These are phyloP conservation scores for Melanotaenia parkinsoni DNA, from an alignment of 2,797 vertebrate genomes.

Conservation along the genomic window DNA sequence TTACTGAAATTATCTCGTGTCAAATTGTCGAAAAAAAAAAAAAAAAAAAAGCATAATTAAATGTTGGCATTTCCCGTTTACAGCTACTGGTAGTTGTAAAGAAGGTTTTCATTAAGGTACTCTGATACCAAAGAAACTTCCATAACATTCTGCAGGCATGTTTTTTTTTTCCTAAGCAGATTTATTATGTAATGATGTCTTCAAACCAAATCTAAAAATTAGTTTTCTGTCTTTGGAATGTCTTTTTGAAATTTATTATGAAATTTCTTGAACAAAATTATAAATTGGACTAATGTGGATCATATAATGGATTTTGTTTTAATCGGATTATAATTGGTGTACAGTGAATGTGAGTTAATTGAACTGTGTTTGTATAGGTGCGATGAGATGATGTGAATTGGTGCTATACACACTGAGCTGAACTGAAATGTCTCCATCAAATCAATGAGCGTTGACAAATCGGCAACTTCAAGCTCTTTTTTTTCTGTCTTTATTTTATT, in stretches of 20 bases:
- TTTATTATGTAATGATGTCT: background rate
- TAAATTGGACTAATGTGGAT: background rate
- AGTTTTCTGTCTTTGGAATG: background rate
- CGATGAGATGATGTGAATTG: too few species aligned
- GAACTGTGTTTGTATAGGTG: too few species aligned
- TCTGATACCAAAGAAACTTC: constrained; percentile 1
- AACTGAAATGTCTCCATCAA: background rate
- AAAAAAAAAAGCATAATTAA: background rate
- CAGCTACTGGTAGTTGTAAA: background rate
- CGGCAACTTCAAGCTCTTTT: constrained; percentile 8
- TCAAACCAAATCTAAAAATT: background rate
- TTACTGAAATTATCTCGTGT: background rate
- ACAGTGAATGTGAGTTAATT: too few species aligned
- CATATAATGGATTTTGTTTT: background rate
- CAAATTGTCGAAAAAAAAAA: background rate
- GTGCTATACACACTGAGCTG: too few species aligned
- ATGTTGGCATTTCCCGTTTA: background rate
- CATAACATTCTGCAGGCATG: background rate
- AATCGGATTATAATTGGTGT: background rate
- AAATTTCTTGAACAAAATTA: background rate
- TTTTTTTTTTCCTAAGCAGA: background rate
- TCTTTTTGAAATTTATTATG: background rate
- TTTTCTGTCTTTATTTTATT: constrained; percentile 82
- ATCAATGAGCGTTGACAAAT: background rate
- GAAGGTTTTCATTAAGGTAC: background rate